These are phyloP conservation scores for Nycteola revayana DNA, from an alignment of 2,888 invertebrate genomes.

Conservation along the genomic window DNA sequence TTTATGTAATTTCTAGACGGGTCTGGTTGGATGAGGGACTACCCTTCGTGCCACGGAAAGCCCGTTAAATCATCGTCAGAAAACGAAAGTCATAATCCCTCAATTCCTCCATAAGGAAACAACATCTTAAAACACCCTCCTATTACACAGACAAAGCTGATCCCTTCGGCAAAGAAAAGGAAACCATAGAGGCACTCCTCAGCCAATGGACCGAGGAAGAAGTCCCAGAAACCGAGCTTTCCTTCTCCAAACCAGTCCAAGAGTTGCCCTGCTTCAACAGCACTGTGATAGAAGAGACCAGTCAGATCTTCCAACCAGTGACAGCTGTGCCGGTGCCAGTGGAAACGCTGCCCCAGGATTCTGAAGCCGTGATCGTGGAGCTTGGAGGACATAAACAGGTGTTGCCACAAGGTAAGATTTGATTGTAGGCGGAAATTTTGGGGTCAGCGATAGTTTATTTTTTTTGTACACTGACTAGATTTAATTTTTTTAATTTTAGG, in stretches of 20 bases:
- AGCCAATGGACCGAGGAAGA: conserved; percentile 78
- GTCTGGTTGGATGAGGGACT: too few relatives aligned
- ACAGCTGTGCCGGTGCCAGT: conserved; percentile 55
- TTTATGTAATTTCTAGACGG: too few relatives aligned
- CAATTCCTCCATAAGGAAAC: too few relatives aligned
- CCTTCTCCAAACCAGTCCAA: conserved; percentile 30
- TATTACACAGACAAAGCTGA: conserved; percentile 66
- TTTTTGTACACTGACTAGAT: too few relatives aligned
- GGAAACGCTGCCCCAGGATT: conserved; percentile 39
- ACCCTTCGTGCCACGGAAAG: too few relatives aligned
- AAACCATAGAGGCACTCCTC: conserved; percentile 68
- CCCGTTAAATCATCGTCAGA: too few relatives aligned
- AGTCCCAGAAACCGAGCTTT: conserved; percentile 55
- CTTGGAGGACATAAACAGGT: conserved; percentile 33
- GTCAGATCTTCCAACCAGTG: conserved; percentile 60
- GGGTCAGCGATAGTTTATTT: too few relatives aligned
- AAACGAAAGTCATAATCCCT: too few relatives aligned
- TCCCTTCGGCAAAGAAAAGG: conserved; percentile 64
- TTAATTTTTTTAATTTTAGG: too few relatives aligned
- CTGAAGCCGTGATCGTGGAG: conserved; percentile 56
- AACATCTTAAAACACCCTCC: too few relatives aligned
- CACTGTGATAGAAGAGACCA: conserved; percentile 66
- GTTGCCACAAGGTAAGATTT: conserved; percentile 2
- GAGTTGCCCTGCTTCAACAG: conserved; percentile 67
- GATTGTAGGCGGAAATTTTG: too few relatives aligned